Base-by-base conservation (phyloP, 2,888 invertebrate species). In the Pelosia muscerda region DNA sequence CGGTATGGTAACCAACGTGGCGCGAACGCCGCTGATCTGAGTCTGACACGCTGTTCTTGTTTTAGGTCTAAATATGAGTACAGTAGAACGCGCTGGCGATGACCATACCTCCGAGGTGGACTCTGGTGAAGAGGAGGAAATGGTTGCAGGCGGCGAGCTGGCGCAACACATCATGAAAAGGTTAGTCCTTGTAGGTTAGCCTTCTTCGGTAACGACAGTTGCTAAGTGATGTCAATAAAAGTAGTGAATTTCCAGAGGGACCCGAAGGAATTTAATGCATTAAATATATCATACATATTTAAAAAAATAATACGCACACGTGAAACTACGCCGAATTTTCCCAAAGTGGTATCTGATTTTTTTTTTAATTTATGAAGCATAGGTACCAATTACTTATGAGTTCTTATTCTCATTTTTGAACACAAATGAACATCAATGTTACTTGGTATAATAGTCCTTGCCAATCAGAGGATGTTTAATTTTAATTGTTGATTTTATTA, bases 71-170 rank as follows among this genome's bases (percentile, higher is more conserved):
- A 62, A 79, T 88, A 97, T 96, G 96, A 95, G 96, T 91, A 95
- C 96, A 81, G 96, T 96, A 81, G 96, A 97, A 86, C 96, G 95
- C 80, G 95, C 96, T 83, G 96, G 96, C 73, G 96, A 96, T 87
- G 96, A 96, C 84, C 88, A 88, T 76, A 96, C 96, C 72, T 96
- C 96, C 70, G 96, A 96, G 74, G 91, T 96, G 82, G 97, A 97
- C 86, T 96, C 96, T 57, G 95, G 96, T 53, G 97, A 96, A 73
- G 96, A 96, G 67, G 96, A 96, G 78, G 96, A 96, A 82, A 95
- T 95, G 58, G 92, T 94, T 25, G 93, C 95, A 61, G 95, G 95
- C 64, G 95, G 95, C 56, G 93, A 94, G 86, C 83, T 92, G 79
- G 88, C 94, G 68, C 89, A 91, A 82, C 91, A 93, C 81, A 87